phyloP scores from a whole-genome alignment of 2,888 invertebrate species.

The Aromia moschata region DNA sequence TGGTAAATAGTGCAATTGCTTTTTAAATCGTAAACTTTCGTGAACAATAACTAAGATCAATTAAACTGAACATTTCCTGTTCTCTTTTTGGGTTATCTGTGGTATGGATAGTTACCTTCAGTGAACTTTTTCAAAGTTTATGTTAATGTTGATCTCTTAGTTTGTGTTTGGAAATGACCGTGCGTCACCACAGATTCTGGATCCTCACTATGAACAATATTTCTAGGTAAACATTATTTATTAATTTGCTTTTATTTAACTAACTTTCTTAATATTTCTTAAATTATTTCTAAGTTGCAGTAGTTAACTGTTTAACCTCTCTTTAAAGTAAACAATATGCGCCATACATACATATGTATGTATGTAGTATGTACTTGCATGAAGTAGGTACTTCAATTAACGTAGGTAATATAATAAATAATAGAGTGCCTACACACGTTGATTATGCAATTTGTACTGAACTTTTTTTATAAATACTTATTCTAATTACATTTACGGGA shows the following conservation, averaged over 20 bases:
- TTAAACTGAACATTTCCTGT: conserved; percentile 21
- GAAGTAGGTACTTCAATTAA: conserved; percentile 21
- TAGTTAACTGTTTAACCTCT: conserved; percentile 1
- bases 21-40: conserved; percentile 22
- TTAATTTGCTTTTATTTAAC: neutral
- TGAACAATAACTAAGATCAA: neutral
- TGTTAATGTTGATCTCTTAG: conserved; percentile 31
- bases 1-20: conserved; percentile 26
- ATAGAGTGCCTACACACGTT: conserved; percentile 32
- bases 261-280: neutral
- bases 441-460: conserved; percentile 32
- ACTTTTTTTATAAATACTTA: neutral
- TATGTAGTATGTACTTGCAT: no score
- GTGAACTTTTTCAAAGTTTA: conserved; percentile 37
- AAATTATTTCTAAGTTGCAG: neutral
- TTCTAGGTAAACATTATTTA: conserved; percentile 28
- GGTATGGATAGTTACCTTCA: conserved; percentile 22
- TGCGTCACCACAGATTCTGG: conserved; percentile 38
- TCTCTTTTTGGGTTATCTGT: conserved; percentile 20
- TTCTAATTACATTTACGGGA: neutral
- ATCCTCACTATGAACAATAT: conserved; percentile 24
- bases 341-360: no score
- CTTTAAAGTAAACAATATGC: no score
- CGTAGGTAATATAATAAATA: conserved; percentile 27
- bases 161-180: conserved; percentile 35